These are phyloP conservation scores for Cepphus grylle DNA, from an alignment of 2,113 vertebrate species.

Conservation along the genomic window DNA sequence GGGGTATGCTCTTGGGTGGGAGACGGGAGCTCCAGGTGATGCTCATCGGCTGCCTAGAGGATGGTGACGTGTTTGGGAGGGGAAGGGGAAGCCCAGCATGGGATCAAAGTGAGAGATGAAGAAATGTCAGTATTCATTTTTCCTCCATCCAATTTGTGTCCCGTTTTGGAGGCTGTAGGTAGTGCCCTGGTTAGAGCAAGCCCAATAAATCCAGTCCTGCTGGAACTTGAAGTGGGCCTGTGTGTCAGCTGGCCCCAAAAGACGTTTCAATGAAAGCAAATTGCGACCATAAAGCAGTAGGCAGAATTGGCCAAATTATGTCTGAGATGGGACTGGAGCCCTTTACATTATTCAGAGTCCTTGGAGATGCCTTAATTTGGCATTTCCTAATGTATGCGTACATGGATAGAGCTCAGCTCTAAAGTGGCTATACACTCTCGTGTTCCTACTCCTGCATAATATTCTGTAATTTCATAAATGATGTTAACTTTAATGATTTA, in stretches of 20 bases:
- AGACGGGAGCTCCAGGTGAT: background rate
- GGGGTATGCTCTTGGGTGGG: background rate
- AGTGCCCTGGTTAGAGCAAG: background rate
- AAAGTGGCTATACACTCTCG: background rate
- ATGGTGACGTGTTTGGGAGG: rapidly evolving
- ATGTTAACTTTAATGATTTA: slow-evolving; percentile 47
- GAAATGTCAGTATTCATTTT: background rate
- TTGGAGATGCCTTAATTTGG: background rate
- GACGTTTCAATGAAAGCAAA: background rate
- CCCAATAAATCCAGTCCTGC: background rate
- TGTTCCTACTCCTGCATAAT: background rate
- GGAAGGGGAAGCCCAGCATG: background rate
- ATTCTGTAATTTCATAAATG: slow-evolving; percentile 29
- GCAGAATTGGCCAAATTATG: background rate
- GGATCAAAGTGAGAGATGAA: background rate
- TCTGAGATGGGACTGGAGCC: background rate
- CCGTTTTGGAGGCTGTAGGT: background rate
- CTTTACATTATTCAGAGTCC: background rate
- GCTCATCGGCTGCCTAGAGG: background rate
- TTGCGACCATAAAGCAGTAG: background rate
- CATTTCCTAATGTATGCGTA: background rate
- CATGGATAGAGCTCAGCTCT: background rate
- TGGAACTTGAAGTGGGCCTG: background rate
- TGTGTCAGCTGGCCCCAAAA: background rate
- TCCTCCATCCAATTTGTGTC: background rate